Evolutionary conservation across 2,888 invertebrate genomes (phyloP).

Genomic region (Cantharis rufa): DNA sequence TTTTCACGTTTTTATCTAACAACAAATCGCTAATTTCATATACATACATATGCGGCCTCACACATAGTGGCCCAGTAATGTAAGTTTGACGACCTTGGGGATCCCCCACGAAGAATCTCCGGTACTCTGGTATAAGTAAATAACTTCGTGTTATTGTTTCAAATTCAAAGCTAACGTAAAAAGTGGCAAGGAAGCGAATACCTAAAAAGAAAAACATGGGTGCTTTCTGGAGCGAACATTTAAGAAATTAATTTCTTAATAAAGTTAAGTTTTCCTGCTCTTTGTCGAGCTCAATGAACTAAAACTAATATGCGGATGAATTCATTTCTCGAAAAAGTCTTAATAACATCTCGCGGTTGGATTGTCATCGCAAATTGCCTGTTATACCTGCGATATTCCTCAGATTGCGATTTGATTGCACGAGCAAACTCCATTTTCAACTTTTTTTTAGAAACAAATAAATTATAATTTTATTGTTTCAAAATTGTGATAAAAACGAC

Average conservation of each 20-base stretch:
- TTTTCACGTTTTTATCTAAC: background rate
- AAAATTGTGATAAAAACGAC: background rate
- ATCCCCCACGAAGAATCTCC: background rate
- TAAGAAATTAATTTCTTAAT: background rate
- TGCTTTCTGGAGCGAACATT: background rate
- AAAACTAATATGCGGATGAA: constrained; percentile 40
- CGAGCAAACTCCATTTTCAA: constrained; percentile 17
- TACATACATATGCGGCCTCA: background rate
- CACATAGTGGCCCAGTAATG: background rate
- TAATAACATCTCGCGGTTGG: constrained; percentile 50
- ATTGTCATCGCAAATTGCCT: constrained; percentile 40
- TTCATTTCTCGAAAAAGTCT: constrained; percentile 46
- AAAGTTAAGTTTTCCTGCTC: background rate
- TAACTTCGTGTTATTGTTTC: background rate
- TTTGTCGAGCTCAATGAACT: constrained; percentile 36
- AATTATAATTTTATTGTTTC: background rate
- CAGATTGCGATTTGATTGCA: constrained; percentile 33
- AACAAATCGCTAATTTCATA: background rate
- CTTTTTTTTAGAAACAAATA: constrained; percentile 1
- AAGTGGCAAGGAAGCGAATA: background rate
- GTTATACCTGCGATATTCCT: constrained; percentile 36
- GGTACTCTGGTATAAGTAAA: background rate
- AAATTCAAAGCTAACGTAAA: background rate
- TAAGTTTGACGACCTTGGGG: background rate
- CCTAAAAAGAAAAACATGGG: background rate